These are phyloP conservation scores for Chloroceryle inda DNA, from an alignment of 2,797 vertebrate genomes.

Conservation along the genomic window DNA sequence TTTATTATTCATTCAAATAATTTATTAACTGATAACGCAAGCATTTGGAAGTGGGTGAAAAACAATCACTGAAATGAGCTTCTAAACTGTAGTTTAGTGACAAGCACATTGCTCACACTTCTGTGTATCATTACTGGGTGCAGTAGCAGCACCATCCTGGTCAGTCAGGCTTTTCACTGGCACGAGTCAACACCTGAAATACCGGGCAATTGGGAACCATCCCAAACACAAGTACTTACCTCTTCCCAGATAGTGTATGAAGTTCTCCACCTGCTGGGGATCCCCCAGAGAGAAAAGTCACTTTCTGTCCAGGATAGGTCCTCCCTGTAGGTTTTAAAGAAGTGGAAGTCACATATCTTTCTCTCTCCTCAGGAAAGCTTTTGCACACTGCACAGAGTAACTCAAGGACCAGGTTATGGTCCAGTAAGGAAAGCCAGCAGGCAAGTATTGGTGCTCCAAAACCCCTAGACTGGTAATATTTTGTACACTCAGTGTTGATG, in stretches of 20 bases:
- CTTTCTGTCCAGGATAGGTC: neutral
- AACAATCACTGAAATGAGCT: neutral
- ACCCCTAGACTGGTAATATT: neutral
- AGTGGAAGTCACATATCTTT: neutral
- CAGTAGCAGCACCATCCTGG: neutral
- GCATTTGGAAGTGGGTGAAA: neutral
- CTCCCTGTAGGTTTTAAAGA: neutral
- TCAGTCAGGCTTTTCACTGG: neutral
- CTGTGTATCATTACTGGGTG: fast-evolving
- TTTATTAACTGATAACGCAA: neutral
- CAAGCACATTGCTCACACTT: neutral
- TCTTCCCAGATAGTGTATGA: fast-evolving
- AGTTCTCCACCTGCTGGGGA: neutral
- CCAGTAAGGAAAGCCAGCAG: neutral
- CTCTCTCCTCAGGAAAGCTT: neutral
- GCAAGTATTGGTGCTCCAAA: neutral
- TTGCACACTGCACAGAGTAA: neutral
- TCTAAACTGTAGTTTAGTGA: neutral
- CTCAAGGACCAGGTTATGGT: neutral
- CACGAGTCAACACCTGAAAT: neutral
- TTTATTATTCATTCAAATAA: neutral
- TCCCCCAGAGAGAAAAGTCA: fast-evolving
- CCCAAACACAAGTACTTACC: fast-evolving
- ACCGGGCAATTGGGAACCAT: neutral
- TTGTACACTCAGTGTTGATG: neutral